phyloP scores from a whole-genome alignment of 2,888 invertebrate species.

The Sisyra terminalis region DNA sequence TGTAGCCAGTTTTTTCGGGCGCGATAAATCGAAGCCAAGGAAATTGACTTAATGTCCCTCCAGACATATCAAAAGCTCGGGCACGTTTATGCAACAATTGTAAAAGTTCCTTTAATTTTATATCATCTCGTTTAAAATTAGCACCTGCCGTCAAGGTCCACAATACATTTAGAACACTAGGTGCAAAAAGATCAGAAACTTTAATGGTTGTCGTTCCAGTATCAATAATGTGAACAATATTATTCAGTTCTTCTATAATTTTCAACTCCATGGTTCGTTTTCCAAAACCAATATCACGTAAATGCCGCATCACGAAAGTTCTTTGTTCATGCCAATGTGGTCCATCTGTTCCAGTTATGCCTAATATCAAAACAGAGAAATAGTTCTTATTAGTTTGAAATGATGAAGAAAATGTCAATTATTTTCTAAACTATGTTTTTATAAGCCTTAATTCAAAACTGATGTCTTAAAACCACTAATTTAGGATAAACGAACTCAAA shows the following conservation, averaged over 20 bases:
- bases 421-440: too few species aligned
- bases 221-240: slow-evolving; percentile 21
- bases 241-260: slow-evolving; percentile 33
- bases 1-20: slow-evolving; percentile 42
- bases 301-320: slow-evolving; percentile 30
- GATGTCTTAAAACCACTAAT: too few species aligned
- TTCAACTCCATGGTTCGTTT: slow-evolving; percentile 27
- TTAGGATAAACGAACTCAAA: too few species aligned
- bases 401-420: too few species aligned
- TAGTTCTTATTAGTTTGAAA: too few species aligned
- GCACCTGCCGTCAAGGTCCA: slow-evolving; percentile 40
- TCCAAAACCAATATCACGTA: slow-evolving; percentile 34
- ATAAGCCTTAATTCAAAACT: too few species aligned
- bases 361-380: slow-evolving; percentile 21
- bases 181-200: slow-evolving; percentile 27
- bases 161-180: slow-evolving; percentile 44
- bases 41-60: slow-evolving; percentile 37
- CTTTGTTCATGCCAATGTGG: slow-evolving; percentile 33
- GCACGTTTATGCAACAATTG: slow-evolving; percentile 30
- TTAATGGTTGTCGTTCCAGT: slow-evolving; percentile 16
- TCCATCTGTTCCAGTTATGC: slow-evolving; percentile 40
- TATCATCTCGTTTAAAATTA: slow-evolving; percentile 28
- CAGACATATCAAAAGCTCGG: slow-evolving; percentile 36
- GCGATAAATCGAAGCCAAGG: slow-evolving; percentile 46
- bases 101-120: slow-evolving; percentile 27